A percentile compares a stretch with the other conserved stretches of the same genome.
Evolutionary conservation across 1,140 invertebrate species (phyloP).

Genomic region (Meloidogyne hapla): DNA sequence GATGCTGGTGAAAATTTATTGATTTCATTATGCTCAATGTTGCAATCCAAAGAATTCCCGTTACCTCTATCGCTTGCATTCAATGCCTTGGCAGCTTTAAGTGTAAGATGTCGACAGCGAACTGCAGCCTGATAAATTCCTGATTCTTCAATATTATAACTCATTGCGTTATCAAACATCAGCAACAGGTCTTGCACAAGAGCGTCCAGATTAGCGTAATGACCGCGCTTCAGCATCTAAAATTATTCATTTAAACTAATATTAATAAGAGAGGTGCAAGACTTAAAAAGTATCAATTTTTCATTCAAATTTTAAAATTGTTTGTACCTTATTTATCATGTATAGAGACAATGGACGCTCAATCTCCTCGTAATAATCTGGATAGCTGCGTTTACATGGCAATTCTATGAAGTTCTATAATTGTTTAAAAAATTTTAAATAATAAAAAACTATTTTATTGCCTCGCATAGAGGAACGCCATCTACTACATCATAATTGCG

Average conservation of each 20-base stretch:
- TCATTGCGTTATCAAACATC: slow-evolving; percentile 97
- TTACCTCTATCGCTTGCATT: neutral
- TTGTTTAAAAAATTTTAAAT: slow-evolving; percentile 55
- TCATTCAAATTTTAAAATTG: neutral
- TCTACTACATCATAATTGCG: slow-evolving; percentile 71
- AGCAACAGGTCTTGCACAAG: slow-evolving; percentile 47
- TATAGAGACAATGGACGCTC: slow-evolving; percentile 89
- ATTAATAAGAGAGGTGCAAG: too few relatives aligned
- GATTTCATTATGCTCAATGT: neutral
- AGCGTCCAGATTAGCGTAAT: slow-evolving; percentile 42
- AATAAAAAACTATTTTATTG: neutral
- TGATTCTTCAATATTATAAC: slow-evolving; percentile 84
- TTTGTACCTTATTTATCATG: slow-evolving; percentile 78
- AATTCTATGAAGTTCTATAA: slow-evolving; percentile 83
- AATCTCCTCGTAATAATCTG: slow-evolving; percentile 96
- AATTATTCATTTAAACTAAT: neutral
- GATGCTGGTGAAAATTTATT: neutral
- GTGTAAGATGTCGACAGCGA: slow-evolving; percentile 44
- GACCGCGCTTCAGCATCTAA: slow-evolving; percentile 72
- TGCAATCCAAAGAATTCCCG: neutral
- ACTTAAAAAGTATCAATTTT: neutral
- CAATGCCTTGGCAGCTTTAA: slow-evolving; percentile 47
- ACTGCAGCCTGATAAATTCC: slow-evolving; percentile 71
- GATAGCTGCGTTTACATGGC: slow-evolving; percentile 78
- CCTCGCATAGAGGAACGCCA: neutral